Evolutionary conservation across 1,140 invertebrate genomes (phyloP), one percentile per base, ranked within the genome.

Genomic region (Drosophila busckii): DNA sequence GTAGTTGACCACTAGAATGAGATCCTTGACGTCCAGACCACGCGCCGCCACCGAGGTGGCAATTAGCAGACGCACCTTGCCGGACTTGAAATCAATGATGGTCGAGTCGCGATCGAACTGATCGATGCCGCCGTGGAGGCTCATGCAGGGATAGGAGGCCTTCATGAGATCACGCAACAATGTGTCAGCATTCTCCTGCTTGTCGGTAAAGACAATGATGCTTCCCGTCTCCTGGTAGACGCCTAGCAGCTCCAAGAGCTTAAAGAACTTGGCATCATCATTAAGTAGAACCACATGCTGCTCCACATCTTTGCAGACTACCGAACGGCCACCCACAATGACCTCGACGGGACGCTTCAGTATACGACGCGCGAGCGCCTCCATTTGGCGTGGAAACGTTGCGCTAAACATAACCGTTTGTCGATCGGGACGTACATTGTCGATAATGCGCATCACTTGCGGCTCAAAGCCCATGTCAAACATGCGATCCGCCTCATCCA

Each of bases 391-490:
- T 0, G 98, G 98, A 87, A 99, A 99, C 0, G 98, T 99, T 0
- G 98, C 98, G 66, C 96, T 98, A 87, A 99, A 99, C 91, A 99
- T 94, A 0, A 99, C 98, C 0, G 97, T 99, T 88, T 99, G 97
- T 34, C 97, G 88, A 88, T 99, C 98, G 0, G 98, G 98, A 20
- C 98, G 90, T 1, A 99, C 93, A 87, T 98, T 98, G 70, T 99
- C 98, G 63, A 99, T 94, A 31, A 99, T 99, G 63, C 96, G 92
- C 95, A 97, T 98, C 0, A 97, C 95, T 89, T 99, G 98, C 3
- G 98, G 98, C 88, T 99, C 98, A 88, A 99, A 99, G 9, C 98
- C 98, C 97, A 99, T 99, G 85, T 99, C 98, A 86, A 99, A 99
- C 98, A 99, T 99, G 22, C 98, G 89, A 88, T 99, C 98, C 1